These are phyloP conservation scores for Dynastes maya DNA, from an alignment of 2,888 invertebrate genomes.

Conservation along the genomic window DNA sequence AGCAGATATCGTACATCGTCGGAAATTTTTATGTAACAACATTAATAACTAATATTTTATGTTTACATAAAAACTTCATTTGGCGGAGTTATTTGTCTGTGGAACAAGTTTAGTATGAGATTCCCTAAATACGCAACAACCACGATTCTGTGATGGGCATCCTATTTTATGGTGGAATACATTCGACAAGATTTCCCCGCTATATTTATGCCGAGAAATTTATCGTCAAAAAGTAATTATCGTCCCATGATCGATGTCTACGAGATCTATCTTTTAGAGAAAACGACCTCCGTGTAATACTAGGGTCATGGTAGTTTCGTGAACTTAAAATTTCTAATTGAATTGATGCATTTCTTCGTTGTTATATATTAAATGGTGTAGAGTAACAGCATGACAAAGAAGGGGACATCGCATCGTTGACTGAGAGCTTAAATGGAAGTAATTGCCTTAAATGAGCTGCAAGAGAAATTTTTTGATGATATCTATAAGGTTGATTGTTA, in stretches of 20 bases:
- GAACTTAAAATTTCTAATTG: slow-evolving; percentile 20
- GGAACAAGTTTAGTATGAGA: slow-evolving; percentile 25
- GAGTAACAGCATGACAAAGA: slow-evolving; percentile 2
- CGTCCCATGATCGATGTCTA: slow-evolving; percentile 32
- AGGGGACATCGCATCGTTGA: slow-evolving; percentile 3
- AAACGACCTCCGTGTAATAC: slow-evolving; percentile 2
- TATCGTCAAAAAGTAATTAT: slow-evolving; percentile 39
- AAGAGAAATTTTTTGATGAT: slow-evolving; percentile 25
- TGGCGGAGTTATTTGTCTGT: background rate
- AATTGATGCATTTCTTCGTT: slow-evolving; percentile 27
- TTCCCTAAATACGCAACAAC: slow-evolving; percentile 19
- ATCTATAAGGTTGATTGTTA: slow-evolving; percentile 18
- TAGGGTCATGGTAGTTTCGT: slow-evolving; percentile 17
- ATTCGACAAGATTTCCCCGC: slow-evolving; percentile 35
- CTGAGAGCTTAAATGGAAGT: slow-evolving; percentile 20
- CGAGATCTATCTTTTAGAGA: slow-evolving; percentile 16
- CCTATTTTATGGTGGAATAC: slow-evolving; percentile 24
- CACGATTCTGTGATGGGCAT: background rate
- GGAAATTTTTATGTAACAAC: no score
- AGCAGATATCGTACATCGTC: no score
- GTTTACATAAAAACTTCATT: no score
- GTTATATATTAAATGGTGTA: slow-evolving; percentile 5
- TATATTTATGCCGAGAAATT: slow-evolving; percentile 20
- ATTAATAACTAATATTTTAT: no score
- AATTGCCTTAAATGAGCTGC: slow-evolving; percentile 21